phyloP scores from a whole-genome alignment of 2,113 vertebrate species.

The Euleptes europaea region DNA sequence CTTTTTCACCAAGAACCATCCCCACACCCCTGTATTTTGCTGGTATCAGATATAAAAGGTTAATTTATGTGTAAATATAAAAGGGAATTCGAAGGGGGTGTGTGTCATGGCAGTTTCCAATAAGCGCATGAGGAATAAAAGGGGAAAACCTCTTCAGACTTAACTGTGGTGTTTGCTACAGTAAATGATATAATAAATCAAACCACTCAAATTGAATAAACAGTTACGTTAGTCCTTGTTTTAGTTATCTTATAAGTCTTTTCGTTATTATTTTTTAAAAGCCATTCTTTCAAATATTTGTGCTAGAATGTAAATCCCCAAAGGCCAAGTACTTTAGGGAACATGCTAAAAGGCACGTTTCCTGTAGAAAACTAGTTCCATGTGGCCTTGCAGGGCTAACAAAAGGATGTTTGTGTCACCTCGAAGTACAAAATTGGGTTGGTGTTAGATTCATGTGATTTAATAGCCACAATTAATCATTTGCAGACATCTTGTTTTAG shows the following conservation, averaged over 20 bases:
- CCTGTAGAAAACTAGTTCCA: constrained; percentile 74
- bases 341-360: constrained; percentile 69
- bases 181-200: constrained; percentile 38
- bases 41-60: background rate
- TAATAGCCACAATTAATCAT: constrained; percentile 65
- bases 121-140: constrained; percentile 18
- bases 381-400: constrained; percentile 63
- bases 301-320: constrained; percentile 50
- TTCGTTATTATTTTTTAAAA: constrained; percentile 24
- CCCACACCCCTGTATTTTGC: background rate
- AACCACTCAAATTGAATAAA: constrained; percentile 15
- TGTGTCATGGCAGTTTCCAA: background rate
- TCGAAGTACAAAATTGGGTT: constrained; percentile 36
- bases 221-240: constrained; percentile 20
- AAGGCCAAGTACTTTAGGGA: constrained; percentile 58
- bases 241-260: constrained; percentile 25
- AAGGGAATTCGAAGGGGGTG: background rate
- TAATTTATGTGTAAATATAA: background rate
- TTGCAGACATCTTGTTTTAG: constrained; percentile 56
- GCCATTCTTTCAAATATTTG: constrained; percentile 38
- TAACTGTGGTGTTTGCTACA: constrained; percentile 20
- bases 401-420: constrained; percentile 67
- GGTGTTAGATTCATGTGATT: constrained; percentile 65
- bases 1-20: background rate
- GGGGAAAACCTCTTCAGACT: constrained; percentile 25